A percentile compares a stretch with the other conserved stretches of the same genome.
Conservation (phyloP, 2,113 vertebrate genomes). For the Eupsittula cactorum region DNA sequence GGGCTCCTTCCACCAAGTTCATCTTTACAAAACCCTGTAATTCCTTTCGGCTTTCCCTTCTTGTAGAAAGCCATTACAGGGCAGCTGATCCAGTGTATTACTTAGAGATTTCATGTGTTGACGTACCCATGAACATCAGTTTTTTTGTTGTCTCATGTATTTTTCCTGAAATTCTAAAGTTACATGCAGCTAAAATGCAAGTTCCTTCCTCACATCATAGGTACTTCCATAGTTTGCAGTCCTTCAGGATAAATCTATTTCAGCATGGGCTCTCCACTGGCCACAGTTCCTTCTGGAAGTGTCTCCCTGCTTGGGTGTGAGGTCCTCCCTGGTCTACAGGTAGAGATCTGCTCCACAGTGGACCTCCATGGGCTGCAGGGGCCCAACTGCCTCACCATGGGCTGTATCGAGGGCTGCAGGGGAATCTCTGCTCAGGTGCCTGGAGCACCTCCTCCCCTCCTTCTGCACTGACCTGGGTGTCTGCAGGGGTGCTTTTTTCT, state of each 20-base stretch:
- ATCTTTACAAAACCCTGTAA: not conserved
- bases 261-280: not conserved
- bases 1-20: not conserved
- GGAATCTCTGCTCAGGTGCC: accelerated
- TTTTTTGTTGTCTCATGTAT: not conserved
- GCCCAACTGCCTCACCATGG: not conserved
- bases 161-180: not conserved
- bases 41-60: not conserved
- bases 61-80: not conserved
- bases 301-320: not conserved
- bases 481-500: not conserved
- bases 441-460: not conserved
- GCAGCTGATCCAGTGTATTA: not conserved
- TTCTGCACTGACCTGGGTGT: not conserved
- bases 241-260: not conserved
- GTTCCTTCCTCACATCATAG: not conserved
- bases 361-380: not conserved
- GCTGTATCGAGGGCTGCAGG: not conserved
- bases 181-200: not conserved
- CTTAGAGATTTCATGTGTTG: not conserved
- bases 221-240: not conserved
- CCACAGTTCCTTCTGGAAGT: not conserved
- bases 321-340: accelerated
- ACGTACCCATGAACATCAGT: not conserved
- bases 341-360: not conserved